Base-by-base conservation (phyloP, 2,888 invertebrate genomes). In the Mimas tiliae region DNA sequence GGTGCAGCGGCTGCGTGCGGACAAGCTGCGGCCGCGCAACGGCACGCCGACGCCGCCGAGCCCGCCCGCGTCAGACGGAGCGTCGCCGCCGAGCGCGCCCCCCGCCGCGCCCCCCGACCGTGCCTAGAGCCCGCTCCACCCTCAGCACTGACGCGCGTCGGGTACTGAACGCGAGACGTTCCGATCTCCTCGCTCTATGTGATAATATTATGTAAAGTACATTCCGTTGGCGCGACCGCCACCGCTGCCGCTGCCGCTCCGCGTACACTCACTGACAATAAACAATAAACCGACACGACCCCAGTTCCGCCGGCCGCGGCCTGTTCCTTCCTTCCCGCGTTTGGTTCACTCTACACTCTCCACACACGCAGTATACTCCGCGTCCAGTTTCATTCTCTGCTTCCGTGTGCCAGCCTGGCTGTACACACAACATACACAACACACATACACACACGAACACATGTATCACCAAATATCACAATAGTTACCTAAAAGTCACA, bases 401-500 rank as follows among this genome's bases (percentile, higher is more conserved):
- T 52, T 65, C 45, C 48, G 53, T 45, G 53, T 52, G 47, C 63
- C 66, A 45, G 51, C 50, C 67, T 48, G 27, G 68, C 33, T 62
- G 45, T 62, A 51, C 62, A 42, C 53, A 55, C 50, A 27, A 27
- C 48, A 42, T 68, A 75, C 19, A 50, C 7, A 38, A 74, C 75
- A 75, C 19, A 55, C 55, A 58, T 19, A 53, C 38, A 58, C 42
- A 38, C 48, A 70, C 7, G 9, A 7, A 81, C 81, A 79, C 75
- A 66, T 73, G 78, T 80, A 83, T 89, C 91, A 91, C 92, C 92
- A 92, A 91, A 92, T 90, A 92, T 91, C 92, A 93, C 93, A 93
- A 91, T 90, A 92, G 93, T 92, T 92, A 93, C 93, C 93, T 91
- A 86, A 87, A 80, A 84, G 84, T 90, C 90, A 90, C 91, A 88